Evolutionary conservation across 2,888 invertebrate species (phyloP).

Genomic region (Glyphotaelius pellucidus): DNA sequence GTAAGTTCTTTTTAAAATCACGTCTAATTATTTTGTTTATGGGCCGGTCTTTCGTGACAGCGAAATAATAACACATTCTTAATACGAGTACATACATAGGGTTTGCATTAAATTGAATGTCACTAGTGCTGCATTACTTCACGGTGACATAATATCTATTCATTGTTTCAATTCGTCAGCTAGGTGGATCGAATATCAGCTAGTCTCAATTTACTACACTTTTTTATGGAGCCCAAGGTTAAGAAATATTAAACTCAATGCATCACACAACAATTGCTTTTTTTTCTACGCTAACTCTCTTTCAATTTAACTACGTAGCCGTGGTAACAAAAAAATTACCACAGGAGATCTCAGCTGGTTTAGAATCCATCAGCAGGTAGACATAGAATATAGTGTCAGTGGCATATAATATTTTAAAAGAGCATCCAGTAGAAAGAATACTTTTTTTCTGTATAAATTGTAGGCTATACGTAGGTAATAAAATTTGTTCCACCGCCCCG

Average conservation of each 20-base stretch:
- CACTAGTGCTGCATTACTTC: background rate
- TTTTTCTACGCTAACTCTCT: background rate
- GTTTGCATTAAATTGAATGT: background rate
- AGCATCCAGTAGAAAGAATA: too few species aligned
- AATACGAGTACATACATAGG: background rate
- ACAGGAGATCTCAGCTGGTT: too few species aligned
- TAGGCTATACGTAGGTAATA: too few species aligned
- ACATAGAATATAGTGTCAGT: too few species aligned
- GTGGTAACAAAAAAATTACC: too few species aligned
- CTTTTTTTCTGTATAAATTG: too few species aligned
- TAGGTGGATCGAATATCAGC: background rate
- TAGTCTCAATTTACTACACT: background rate
- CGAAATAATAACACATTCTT: background rate
- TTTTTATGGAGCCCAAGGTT: background rate
- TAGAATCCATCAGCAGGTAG: too few species aligned
- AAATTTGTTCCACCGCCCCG: too few species aligned
- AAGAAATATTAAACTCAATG: background rate
- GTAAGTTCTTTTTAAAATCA: too few species aligned
- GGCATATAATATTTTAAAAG: too few species aligned
- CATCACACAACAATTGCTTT: background rate
- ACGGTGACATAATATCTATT: background rate
- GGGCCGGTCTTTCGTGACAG: background rate
- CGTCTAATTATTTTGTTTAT: background rate
- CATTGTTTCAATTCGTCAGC: background rate
- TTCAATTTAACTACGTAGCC: background rate